Base-by-base conservation (phyloP, 1,140 invertebrate species). In the Atta cephalotes region DNA sequence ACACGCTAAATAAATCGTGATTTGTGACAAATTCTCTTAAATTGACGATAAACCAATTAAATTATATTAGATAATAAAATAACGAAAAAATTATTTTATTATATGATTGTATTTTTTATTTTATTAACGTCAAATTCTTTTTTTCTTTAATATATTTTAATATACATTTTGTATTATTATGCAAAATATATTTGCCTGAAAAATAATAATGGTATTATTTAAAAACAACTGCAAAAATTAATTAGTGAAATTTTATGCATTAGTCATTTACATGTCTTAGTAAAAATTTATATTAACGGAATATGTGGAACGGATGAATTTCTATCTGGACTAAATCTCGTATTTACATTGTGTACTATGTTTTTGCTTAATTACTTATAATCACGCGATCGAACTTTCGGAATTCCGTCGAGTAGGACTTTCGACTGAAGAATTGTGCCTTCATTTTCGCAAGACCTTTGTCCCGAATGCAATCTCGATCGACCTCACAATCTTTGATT, bases 171-270 rank as follows among this genome's bases (percentile, higher is more conserved):
- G 25, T 0, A 56, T 72, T 68, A 1, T 68, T 5, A 3, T 68
- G 35, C 12, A 21, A 74, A 31, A 76, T 21, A 58, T 56, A 12
- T 53, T 74, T 76, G 31, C 7, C 3, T 21, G 12, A 1, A 53
- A 74, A 74, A 74, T 56, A 74, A 74, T 56, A 56, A n/a, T n/a
- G 5, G 1, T 28, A 31, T 78, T 65, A 78, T 45, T 45, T 6
- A 1, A 5, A 28, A n/a, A 63, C 5, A n/a, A 63, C 5, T 39
- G 5, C 25, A 12, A 63, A 49, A 78, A 49, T 28, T 49, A 1
- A 79, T 45, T 45, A 45, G 39, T 10, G 10, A 10, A 45, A 45
- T 45, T 45, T 45, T 45, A 45, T 45, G 9, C 39, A 45, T 45
- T 45, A 45, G 2, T 12, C 1, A 10, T 45, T 45, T 45, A 45